Base-by-base conservation (phyloP, 2,888 invertebrate genomes). In the Tortrix viridana region DNA sequence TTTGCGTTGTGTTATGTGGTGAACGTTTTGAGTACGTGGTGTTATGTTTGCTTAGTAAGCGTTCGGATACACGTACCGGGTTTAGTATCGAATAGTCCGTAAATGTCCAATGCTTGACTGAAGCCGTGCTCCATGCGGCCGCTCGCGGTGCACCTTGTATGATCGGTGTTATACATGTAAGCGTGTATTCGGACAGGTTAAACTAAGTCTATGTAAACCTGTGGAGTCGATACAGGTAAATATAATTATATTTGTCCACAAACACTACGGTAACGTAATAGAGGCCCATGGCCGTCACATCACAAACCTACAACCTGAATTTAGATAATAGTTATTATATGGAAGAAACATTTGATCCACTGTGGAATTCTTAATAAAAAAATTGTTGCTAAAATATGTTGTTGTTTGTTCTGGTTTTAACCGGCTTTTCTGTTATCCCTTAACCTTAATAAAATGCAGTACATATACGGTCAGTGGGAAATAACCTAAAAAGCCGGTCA, bases 341-440 rank as follows among this genome's bases (percentile, higher is more conserved):
- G 86, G 84, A 89, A 81, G 79, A 86, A 79, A 76, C 83, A 88
- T 86, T 90, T 88, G 86, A 89, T 89, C 90, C 90, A 84, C 81
- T 89, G 92, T 91, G 92, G 90, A 91, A 91, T 90, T 92, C 92
- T 91, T 91, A 92, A 92, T 92, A 92, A 92, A 92, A n/a, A 90
- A 92, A 92, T 91, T 92, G 92, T 92, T 92, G 91, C 91, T 92
- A 92, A 92, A 92, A 89, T 89, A 85, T 73, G 50, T 59, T 48
- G 60, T 66, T 71, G 75, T 77, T 76, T 80, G 85, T 88, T 88
- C 80, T 38, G 26, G n/a, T 12, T 32, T 3, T 32, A 0, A 12
- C 4, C 3, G 3, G 32, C 1, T 7, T 6, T 26, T 26, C 7
- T 12, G 2, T 26, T 9, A 26, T 9, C 9, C 26, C 1, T 1